These are phyloP conservation scores for Lithosia quadra DNA, from an alignment of 2,888 invertebrate genomes.

Conservation along the genomic window DNA sequence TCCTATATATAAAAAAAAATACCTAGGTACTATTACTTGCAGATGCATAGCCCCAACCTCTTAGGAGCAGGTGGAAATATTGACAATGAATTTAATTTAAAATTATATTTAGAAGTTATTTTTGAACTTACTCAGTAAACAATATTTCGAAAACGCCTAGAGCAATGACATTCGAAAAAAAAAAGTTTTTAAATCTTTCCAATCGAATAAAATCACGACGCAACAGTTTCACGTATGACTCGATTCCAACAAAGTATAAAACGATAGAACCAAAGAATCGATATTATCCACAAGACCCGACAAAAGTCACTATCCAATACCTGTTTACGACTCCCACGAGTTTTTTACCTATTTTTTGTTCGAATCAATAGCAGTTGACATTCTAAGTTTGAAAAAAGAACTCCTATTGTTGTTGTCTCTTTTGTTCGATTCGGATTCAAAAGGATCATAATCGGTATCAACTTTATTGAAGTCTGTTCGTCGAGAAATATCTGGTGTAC, in stretches of 20 bases:
- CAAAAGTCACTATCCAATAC: slow-evolving; percentile 62
- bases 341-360: slow-evolving; percentile 50
- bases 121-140: too few species aligned
- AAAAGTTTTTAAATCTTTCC: slow-evolving; percentile 1
- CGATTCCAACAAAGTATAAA: slow-evolving; percentile 38
- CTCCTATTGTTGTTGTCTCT: slow-evolving; percentile 52
- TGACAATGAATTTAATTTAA: not conserved
- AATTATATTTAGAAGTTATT: too few species aligned
- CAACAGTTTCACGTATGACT: slow-evolving; percentile 50
- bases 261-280: slow-evolving; percentile 50
- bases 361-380: slow-evolving; percentile 53
- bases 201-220: slow-evolving; percentile 25
- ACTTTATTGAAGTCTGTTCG: slow-evolving; percentile 60
- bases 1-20: too few species aligned
- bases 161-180: slow-evolving; percentile 4
- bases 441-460: slow-evolving; percentile 71
- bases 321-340: slow-evolving; percentile 67
- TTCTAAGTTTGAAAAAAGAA: slow-evolving; percentile 51
- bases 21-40: too few species aligned
- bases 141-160: not conserved
- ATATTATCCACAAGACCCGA: slow-evolving; percentile 48
- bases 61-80: too few species aligned
- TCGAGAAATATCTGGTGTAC: slow-evolving; percentile 58
- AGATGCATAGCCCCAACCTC: too few species aligned
- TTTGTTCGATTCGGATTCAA: slow-evolving; percentile 63